Conservation (phyloP, 2,888 invertebrate species). For the Pseudococcus longispinus region DNA sequence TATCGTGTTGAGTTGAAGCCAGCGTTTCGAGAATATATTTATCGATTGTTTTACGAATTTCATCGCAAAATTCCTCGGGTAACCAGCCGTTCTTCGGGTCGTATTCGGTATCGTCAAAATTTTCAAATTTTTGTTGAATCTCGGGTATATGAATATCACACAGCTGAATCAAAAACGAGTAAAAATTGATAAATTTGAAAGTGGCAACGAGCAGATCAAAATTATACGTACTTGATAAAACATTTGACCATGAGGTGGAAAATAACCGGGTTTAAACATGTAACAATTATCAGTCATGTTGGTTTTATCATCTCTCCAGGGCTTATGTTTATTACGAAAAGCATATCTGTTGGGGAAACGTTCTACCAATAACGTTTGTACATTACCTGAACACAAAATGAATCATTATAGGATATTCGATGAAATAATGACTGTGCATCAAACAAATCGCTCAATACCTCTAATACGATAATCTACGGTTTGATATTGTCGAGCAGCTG, state of each 20-base stretch:
- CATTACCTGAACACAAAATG: background rate
- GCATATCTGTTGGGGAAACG: background rate
- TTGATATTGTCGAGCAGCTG: slow-evolving; percentile 82
- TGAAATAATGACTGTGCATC: background rate
- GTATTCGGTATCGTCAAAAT: background rate
- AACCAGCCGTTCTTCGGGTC: slow-evolving; percentile 47
- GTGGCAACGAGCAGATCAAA: no score
- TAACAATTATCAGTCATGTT: background rate
- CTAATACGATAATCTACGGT: slow-evolving; percentile 78
- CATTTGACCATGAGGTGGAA: slow-evolving; percentile 51
- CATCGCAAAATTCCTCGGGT: slow-evolving; percentile 26
- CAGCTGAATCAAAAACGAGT: background rate
- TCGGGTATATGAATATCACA: slow-evolving; percentile 52
- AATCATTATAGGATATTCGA: background rate
- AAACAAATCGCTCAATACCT: background rate
- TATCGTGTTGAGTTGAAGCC: background rate
- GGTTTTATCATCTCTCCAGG: background rate
- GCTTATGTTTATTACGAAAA: background rate
- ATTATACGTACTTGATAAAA: slow-evolving; percentile 53
- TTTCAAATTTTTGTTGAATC: slow-evolving; percentile 44
- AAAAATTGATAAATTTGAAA: background rate
- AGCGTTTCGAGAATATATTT: slow-evolving; percentile 27
- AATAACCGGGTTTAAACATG: slow-evolving; percentile 52
- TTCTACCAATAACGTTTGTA: background rate
- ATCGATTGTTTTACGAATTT: slow-evolving; percentile 49